Conservation (phyloP, 2,888 invertebrate species). For the Entomobrya proxima region DNA sequence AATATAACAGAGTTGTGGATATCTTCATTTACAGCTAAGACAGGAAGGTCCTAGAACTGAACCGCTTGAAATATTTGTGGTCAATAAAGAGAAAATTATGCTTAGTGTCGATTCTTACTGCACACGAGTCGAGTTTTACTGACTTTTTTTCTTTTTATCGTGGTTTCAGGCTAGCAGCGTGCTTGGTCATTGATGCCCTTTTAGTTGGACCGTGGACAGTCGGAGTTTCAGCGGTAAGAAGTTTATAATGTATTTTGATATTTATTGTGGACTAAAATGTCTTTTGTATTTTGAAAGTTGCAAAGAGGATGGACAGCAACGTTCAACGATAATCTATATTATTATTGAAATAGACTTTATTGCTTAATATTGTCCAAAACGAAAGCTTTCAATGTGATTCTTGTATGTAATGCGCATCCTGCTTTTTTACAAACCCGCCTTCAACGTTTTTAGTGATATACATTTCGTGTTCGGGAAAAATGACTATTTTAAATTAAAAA, state of each 20-base stretch:
- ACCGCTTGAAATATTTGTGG: neutral
- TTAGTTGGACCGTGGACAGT: constrained; percentile 33
- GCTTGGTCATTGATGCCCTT: constrained; percentile 42
- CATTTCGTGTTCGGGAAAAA: neutral
- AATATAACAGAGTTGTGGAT: neutral
- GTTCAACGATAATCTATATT: constrained; percentile 19
- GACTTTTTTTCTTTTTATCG: constrained; percentile 5
- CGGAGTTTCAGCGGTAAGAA: constrained; percentile 56
- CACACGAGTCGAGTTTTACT: neutral
- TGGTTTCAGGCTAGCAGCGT: constrained; percentile 51
- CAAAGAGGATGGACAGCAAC: neutral
- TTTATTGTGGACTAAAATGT: neutral
- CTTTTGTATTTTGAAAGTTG: neutral
- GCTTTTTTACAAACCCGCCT: neutral
- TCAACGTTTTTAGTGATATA: neutral
- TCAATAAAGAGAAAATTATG: neutral
- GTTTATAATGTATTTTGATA: neutral
- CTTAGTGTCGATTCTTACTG: no score
- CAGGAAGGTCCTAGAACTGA: neutral
- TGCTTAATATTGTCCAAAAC: neutral
- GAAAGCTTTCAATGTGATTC: constrained; percentile 4
- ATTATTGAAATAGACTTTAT: neutral
- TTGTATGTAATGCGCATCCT: no score
- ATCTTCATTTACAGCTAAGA: constrained; percentile 25
- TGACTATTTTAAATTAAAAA: constrained; percentile 35